These are phyloP conservation scores for Drosophila emarginata DNA, from an alignment of 2,888 invertebrate genomes.

Conservation along the genomic window DNA sequence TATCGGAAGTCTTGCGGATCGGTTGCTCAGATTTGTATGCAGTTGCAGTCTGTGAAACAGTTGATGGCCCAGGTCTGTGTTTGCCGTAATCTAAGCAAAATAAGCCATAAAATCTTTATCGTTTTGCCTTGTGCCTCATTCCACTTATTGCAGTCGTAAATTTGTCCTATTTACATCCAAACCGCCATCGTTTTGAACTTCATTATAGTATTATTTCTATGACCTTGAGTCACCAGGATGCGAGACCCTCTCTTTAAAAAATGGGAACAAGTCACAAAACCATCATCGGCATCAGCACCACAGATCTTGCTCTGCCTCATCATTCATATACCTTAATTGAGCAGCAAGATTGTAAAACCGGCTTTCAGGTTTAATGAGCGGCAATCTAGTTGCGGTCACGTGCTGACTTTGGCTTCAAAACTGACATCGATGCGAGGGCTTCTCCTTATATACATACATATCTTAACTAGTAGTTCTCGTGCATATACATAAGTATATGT, in stretches of 20 bases:
- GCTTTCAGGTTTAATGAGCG: constrained; percentile 57
- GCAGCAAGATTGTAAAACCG: constrained; percentile 47
- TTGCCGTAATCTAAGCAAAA: constrained; percentile 43
- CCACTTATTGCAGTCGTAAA: constrained; percentile 57
- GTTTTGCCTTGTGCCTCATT: constrained; percentile 7
- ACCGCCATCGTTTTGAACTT: constrained; percentile 10
- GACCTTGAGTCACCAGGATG: constrained; percentile 59
- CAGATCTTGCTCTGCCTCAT: constrained; percentile 23
- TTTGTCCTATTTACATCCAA: constrained; percentile 42
- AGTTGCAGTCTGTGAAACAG: constrained; percentile 4
- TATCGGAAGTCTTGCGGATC: constrained; percentile 51
- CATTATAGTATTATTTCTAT: constrained; percentile 6
- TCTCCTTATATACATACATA: neutral
- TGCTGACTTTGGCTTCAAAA: constrained; percentile 45
- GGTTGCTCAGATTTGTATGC: constrained; percentile 59
- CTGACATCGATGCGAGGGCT: constrained; percentile 17
- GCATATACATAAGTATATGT: no score
- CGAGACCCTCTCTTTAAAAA: neutral
- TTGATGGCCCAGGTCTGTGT: constrained; percentile 33
- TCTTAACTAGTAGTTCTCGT: no score
- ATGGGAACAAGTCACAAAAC: neutral
- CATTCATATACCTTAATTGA: constrained; percentile 46
- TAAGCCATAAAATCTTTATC: constrained; percentile 51
- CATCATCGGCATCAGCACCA: neutral
- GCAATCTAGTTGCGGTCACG: constrained; percentile 50